phyloP scores from a whole-genome alignment of 2,113 vertebrate genomes.

The Puntigrus tetrazona region DNA sequence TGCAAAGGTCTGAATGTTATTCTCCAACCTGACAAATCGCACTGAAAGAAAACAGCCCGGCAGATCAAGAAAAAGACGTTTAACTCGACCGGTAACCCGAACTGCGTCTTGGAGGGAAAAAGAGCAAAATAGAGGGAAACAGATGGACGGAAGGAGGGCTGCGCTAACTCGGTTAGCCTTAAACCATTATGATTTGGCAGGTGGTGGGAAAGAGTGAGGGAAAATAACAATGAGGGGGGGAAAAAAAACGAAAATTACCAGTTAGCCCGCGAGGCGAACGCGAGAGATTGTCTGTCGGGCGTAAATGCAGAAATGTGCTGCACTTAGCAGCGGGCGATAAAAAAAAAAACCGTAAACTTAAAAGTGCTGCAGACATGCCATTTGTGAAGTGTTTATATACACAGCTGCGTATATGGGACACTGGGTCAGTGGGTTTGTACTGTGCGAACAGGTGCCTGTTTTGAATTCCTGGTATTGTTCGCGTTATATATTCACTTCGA shows the following conservation, averaged over 20 bases:
- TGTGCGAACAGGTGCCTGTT: constrained; percentile 41
- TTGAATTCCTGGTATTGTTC: not conserved
- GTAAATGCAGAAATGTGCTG: constrained; percentile 14
- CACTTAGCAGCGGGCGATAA: constrained; percentile 30
- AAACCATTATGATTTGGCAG: constrained; percentile 35
- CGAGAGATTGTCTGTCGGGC: constrained; percentile 38
- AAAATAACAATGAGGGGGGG: constrained; percentile 21
- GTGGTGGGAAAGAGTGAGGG: constrained; percentile 37
- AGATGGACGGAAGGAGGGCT: constrained; percentile 29
- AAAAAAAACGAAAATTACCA: constrained; percentile 40
- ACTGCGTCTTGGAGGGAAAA: constrained; percentile 41
- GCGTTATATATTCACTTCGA: not conserved
- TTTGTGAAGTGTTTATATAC: constrained; percentile 9
- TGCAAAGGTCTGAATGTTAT: not conserved
- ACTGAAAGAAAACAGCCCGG: not conserved
- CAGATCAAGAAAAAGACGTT: not conserved
- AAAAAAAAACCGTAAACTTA: constrained; percentile 32
- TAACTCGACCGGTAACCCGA: constrained; percentile 10
- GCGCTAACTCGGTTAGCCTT: not conserved
- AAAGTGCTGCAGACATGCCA: constrained; percentile 4
- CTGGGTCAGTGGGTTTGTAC: constrained; percentile 12
- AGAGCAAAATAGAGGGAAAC: constrained; percentile 44
- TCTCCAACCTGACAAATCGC: not conserved
- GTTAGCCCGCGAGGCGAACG: constrained; percentile 9
- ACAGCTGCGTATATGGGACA: constrained; percentile 5